These are phyloP conservation scores for Gadopsis marmoratus DNA, from an alignment of 2,797 vertebrate genomes.

Conservation along the genomic window DNA sequence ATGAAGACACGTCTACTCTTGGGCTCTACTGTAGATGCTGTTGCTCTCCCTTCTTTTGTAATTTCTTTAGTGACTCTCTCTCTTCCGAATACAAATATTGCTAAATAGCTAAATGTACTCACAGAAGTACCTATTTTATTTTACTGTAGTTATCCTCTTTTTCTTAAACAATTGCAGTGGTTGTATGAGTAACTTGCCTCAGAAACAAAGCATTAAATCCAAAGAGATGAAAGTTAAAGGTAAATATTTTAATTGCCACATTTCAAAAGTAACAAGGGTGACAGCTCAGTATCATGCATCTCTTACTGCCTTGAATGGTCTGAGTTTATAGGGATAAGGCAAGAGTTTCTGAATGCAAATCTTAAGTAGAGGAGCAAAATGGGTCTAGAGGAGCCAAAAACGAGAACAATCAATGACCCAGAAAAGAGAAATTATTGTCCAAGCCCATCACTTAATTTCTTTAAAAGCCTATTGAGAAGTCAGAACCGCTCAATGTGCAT, in stretches of 20 bases:
- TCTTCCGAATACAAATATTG: not conserved
- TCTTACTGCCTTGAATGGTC: slow-evolving; percentile 46
- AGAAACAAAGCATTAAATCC: slow-evolving; percentile 20
- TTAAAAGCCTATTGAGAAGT: slow-evolving; percentile 94
- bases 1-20: not conserved
- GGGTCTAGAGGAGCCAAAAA: slow-evolving; percentile 87
- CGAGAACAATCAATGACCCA: slow-evolving; percentile 92
- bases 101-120: not conserved
- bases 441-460: slow-evolving; percentile 95
- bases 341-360: slow-evolving; percentile 88
- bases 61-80: not conserved
- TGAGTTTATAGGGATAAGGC: slow-evolving; percentile 87
- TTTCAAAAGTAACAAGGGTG: slow-evolving; percentile 41
- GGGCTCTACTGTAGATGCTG: not conserved
- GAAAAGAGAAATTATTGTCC: slow-evolving; percentile 95
- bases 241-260: slow-evolving; percentile 36
- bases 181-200: slow-evolving; percentile 9
- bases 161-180: not conserved
- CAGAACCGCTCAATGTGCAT: slow-evolving; percentile 84
- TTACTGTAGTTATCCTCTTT: not conserved
- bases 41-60: not conserved
- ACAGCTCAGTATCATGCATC: slow-evolving; percentile 38
- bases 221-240: slow-evolving; percentile 1
- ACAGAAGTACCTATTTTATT: slow-evolving; percentile 1
- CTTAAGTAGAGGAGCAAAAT: slow-evolving; percentile 87